phyloP scores from a whole-genome alignment of 2,888 invertebrate species.

The Aspidapion aeneum region DNA sequence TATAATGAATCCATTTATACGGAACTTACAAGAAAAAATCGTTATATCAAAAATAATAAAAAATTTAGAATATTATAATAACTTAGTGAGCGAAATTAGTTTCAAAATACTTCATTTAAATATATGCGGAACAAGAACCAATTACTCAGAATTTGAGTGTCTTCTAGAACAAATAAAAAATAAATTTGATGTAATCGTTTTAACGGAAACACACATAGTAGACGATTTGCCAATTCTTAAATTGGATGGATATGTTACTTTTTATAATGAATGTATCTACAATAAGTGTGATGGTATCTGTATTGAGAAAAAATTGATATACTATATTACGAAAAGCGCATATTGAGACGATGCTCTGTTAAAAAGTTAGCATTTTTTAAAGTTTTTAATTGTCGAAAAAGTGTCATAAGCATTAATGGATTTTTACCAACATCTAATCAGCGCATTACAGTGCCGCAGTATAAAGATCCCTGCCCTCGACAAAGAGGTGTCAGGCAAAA shows the following conservation, averaged over 20 bases:
- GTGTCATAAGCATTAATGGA: no score
- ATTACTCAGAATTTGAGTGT: neutral
- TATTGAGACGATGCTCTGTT: no score
- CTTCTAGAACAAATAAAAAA: neutral
- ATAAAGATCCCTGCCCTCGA: no score
- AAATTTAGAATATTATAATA: neutral
- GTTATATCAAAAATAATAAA: neutral
- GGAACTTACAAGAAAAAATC: neutral
- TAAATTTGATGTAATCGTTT: neutral
- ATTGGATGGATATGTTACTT: neutral
- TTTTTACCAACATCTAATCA: no score
- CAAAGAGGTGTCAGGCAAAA: no score
- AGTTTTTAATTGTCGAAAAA: no score
- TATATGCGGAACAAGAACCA: neutral
- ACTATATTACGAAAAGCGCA: no score
- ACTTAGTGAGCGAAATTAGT: neutral
- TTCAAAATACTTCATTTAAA: neutral
- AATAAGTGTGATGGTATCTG: neutral
- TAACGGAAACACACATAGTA: neutral
- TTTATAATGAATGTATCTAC: neutral
- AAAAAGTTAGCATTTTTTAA: no score
- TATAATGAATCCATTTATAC: neutral
- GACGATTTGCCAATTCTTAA: neutral
- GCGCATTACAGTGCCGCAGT: no score
- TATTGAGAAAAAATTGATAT: no score